Conservation (phyloP, 2,797 vertebrate genomes). For the Danio choprae region DNA sequence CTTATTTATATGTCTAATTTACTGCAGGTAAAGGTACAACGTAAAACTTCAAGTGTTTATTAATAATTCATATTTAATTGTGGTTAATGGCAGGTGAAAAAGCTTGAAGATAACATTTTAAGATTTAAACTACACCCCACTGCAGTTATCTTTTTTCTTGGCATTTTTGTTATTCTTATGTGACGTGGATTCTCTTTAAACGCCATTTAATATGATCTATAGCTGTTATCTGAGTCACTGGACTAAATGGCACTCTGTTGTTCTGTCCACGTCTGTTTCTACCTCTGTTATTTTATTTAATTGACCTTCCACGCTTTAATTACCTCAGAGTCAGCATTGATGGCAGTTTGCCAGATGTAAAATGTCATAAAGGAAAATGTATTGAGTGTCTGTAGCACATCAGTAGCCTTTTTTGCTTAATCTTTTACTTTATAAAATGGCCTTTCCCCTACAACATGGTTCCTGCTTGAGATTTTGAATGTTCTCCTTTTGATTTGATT, state of each 20-base stretch:
- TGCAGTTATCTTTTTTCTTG: neutral
- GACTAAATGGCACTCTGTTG: neutral
- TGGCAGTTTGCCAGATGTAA: neutral
- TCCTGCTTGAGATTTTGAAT: constrained; percentile 11
- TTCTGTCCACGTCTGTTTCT: constrained; percentile 7
- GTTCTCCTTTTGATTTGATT: neutral
- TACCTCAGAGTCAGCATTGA: neutral
- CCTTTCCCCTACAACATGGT: constrained; percentile 9
- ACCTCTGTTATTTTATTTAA: neutral
- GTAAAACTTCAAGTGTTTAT: constrained; percentile 1
- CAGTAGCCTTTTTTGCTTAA: neutral
- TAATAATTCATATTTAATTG: neutral
- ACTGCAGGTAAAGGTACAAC: neutral
- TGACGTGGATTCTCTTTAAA: neutral
- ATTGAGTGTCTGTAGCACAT: neutral
- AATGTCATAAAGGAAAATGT: neutral
- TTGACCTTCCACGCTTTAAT: neutral
- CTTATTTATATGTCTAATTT: neutral
- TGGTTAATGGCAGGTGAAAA: neutral
- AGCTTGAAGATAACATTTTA: neutral
- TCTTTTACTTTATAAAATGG: neutral
- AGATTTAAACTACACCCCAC: too few species aligned
- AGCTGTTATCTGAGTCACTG: neutral
- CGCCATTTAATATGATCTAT: neutral
- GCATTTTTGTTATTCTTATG: neutral